Conservation (phyloP, 2,888 invertebrate genomes). For the Galeruca laticollis region DNA sequence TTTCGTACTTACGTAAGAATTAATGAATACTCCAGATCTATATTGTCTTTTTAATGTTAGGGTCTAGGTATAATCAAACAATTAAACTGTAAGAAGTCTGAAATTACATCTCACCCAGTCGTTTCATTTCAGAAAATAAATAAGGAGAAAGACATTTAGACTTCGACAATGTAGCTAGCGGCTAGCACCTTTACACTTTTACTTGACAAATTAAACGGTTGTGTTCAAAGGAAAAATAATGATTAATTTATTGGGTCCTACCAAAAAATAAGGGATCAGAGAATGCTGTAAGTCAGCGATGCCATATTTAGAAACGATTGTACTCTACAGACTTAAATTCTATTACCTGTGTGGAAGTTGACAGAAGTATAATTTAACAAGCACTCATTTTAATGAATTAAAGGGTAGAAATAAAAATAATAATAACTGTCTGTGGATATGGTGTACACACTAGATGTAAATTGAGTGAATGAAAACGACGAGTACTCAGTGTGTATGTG, state of each 20-base stretch:
- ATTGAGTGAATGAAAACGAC: no score
- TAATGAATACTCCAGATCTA: not conserved
- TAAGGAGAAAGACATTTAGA: conserved; percentile 27
- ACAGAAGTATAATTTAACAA: no score
- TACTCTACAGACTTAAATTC: no score
- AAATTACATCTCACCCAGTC: conserved; percentile 22
- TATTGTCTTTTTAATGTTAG: not conserved
- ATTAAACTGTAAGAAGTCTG: conserved; percentile 15
- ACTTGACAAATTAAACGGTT: conserved; percentile 8
- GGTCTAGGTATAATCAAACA: conserved; percentile 22
- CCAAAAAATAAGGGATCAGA: not conserved
- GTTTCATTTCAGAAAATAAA: conserved; percentile 20
- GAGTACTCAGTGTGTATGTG: no score
- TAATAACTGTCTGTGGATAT: no score
- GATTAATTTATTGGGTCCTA: not conserved
- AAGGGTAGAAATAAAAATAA: no score
- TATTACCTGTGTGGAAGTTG: no score
- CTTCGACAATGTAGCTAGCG: conserved; percentile 25
- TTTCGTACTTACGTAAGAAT: no score
- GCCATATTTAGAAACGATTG: no score
- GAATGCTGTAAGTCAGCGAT: no score
- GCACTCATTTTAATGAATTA: no score
- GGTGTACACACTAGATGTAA: no score
- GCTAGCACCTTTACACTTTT: conserved; percentile 19
- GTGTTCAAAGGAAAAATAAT: not conserved